Conservation (phyloP, 2,797 vertebrate genomes). For the Morelia viridis region DNA sequence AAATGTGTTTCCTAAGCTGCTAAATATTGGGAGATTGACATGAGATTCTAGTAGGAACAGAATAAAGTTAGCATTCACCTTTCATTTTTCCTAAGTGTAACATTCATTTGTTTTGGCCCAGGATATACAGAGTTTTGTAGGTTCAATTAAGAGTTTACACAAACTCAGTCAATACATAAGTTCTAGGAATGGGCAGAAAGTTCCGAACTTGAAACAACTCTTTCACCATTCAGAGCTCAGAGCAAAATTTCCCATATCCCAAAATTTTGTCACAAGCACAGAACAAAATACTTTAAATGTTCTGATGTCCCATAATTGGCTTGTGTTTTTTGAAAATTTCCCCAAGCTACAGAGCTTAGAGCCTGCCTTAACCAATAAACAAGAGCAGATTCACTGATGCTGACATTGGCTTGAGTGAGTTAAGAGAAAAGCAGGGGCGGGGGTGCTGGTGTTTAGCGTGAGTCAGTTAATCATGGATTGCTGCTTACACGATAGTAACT, state of each 20-base stretch:
- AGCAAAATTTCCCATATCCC: background rate
- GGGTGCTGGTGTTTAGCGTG: background rate
- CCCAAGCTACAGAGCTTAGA: background rate
- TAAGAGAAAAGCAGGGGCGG: background rate
- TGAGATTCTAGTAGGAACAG: conserved; percentile 17
- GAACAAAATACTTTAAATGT: background rate
- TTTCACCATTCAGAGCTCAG: background rate
- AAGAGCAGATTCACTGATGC: background rate
- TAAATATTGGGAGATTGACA: background rate
- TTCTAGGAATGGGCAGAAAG: background rate
- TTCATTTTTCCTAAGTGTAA: background rate
- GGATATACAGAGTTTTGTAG: background rate
- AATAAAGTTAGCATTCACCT: background rate
- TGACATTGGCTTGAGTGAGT: background rate
- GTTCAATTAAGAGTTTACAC: background rate
- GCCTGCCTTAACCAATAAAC: background rate
- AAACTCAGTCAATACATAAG: background rate
- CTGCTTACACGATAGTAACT: background rate
- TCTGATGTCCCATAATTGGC: background rate
- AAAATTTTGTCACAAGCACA: background rate
- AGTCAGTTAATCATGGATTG: background rate
- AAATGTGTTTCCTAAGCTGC: background rate
- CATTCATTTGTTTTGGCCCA: background rate
- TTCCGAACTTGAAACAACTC: background rate
- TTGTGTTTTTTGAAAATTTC: background rate